Conservation (phyloP, 2,888 invertebrate genomes). For the Zeuzera pyrina region DNA sequence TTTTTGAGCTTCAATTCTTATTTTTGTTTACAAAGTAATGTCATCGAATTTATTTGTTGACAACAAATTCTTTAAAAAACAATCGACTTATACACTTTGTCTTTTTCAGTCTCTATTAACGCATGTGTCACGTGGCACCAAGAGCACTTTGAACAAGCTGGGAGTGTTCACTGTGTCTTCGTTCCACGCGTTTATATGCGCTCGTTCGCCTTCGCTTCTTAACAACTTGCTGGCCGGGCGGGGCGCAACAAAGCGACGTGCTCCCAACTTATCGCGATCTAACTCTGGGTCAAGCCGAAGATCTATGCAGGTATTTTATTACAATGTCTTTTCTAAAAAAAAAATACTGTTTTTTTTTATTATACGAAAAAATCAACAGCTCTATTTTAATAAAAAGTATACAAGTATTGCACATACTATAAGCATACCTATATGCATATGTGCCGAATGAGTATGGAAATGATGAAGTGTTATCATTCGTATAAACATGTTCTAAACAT, state of each 20-base stretch:
- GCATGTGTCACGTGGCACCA: conserved; percentile 95
- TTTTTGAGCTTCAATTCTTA: neutral
- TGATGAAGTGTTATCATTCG: too few relatives aligned
- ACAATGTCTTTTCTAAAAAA: too few relatives aligned
- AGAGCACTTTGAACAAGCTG: conserved; percentile 93
- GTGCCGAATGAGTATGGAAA: too few relatives aligned
- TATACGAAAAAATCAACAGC: too few relatives aligned
- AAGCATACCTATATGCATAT: too few relatives aligned
- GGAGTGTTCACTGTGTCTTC: conserved; percentile 98
- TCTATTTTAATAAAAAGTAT: too few relatives aligned
- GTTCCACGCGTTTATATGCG: conserved; percentile 98
- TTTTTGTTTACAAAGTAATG: neutral
- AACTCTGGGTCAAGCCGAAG: conserved; percentile 91
- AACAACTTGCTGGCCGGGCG: conserved; percentile 93
- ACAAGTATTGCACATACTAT: too few relatives aligned
- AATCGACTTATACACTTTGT: conserved; percentile 5
- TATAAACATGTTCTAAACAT: too few relatives aligned
- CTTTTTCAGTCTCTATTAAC: conserved; percentile 90
- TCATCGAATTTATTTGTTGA: neutral
- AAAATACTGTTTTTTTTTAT: too few relatives aligned
- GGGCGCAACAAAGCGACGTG: conserved; percentile 91
- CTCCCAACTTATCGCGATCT: conserved; percentile 91
- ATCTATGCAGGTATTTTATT: conserved; percentile 88
- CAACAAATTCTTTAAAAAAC: neutral
- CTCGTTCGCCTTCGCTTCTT: conserved; percentile 92